Conservation (phyloP, 2,113 vertebrate genomes). For the Hippocampus guttulatus region DNA sequence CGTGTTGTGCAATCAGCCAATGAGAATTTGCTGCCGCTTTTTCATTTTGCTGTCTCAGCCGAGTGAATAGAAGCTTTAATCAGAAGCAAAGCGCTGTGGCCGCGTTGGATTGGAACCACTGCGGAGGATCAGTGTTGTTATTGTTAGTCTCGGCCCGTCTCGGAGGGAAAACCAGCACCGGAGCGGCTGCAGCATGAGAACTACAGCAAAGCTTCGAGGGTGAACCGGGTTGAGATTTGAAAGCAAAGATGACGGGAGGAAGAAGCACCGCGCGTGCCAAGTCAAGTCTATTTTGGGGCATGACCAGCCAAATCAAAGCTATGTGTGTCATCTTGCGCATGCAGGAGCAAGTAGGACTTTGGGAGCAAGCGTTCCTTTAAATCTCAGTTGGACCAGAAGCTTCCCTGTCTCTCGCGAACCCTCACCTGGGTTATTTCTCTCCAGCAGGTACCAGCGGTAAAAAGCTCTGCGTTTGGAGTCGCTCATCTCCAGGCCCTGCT, state of each 20-base stretch:
- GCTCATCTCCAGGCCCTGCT: constrained; percentile 81
- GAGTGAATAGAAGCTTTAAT: constrained; percentile 47
- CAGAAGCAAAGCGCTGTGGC: constrained; percentile 42
- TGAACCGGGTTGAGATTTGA: constrained; percentile 11
- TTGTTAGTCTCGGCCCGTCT: constrained; percentile 56
- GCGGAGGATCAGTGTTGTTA: constrained; percentile 22
- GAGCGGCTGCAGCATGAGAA: constrained; percentile 61
- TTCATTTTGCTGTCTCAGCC: constrained; percentile 4
- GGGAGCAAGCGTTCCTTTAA: constrained; percentile 32
- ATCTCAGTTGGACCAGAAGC: constrained; percentile 8
- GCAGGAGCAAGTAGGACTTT: constrained; percentile 28
- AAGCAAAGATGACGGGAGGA: constrained; percentile 23
- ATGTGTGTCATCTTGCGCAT: constrained; percentile 23
- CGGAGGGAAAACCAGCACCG: constrained; percentile 78
- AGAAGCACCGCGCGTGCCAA: constrained; percentile 14
- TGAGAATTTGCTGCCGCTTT: constrained; percentile 4
- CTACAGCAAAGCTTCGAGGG: constrained; percentile 38
- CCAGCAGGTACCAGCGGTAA: constrained; percentile 82
- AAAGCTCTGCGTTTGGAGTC: constrained; percentile 79
- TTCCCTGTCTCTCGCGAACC: background rate
- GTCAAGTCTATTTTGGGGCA: constrained; percentile 9
- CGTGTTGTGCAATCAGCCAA: constrained; percentile 15
- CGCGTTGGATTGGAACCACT: constrained; percentile 25
- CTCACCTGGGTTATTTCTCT: constrained; percentile 79
- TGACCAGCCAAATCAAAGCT: background rate